These are phyloP conservation scores for Callocephalon fimbriatum DNA, from an alignment of 2,113 vertebrate species.

Conservation along the genomic window DNA sequence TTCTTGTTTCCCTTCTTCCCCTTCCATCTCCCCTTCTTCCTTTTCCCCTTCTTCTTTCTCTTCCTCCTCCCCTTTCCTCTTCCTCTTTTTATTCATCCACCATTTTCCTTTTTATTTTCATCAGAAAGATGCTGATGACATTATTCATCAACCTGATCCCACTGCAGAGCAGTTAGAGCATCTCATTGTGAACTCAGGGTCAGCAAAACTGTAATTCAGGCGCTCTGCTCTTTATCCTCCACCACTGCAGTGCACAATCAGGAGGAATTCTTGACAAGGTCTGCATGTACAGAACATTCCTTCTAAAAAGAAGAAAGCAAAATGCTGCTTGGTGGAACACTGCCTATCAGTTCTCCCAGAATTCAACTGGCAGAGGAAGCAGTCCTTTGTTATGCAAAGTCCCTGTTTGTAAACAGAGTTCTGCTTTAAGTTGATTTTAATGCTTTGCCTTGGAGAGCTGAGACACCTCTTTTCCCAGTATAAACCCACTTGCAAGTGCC, in stretches of 20 bases:
- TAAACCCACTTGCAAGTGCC: conserved; percentile 34
- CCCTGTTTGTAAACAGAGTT: conserved; percentile 32
- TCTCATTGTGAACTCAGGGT: neutral
- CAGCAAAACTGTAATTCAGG: neutral
- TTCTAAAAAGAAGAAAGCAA: neutral
- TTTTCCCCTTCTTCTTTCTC: too few species aligned
- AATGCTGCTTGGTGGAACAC: neutral
- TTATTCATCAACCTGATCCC: neutral
- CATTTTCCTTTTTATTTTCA: neutral
- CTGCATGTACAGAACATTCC: neutral
- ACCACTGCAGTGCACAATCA: neutral
- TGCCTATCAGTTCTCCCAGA: neutral
- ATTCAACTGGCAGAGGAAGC: neutral
- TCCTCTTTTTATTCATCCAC: neutral
- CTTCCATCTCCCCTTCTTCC: rapidly evolving
- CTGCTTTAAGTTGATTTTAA: conserved; percentile 2
- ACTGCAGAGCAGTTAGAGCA: neutral
- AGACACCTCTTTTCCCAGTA: neutral
- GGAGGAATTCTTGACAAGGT: neutral
- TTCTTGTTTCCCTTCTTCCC: neutral
- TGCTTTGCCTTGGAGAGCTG: neutral
- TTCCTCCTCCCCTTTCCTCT: neutral
- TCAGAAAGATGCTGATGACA: neutral
- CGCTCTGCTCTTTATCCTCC: neutral
- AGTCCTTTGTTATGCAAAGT: conserved; percentile 27